Conservation (phyloP, 2,113 vertebrate genomes). For the Psittacus erithacus region DNA sequence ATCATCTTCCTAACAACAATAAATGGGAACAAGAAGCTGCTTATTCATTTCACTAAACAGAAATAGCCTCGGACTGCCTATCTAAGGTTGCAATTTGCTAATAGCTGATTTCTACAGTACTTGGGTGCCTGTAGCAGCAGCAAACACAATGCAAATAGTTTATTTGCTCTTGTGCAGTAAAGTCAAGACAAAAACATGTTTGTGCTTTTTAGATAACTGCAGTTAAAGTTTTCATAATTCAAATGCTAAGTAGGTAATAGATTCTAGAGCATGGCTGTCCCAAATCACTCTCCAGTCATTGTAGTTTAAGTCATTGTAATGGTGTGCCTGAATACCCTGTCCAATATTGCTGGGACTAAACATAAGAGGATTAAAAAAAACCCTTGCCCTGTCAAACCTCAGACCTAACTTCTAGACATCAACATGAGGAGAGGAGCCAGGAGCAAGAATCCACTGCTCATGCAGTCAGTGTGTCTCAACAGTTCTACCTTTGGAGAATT, state of each 20-base stretch:
- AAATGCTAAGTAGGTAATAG: not conserved
- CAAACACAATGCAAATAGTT: not conserved
- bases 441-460: not conserved
- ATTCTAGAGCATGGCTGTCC: not conserved
- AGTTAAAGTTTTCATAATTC: not conserved
- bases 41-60: not conserved
- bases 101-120: not conserved
- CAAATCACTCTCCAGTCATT: not conserved
- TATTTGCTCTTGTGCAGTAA: not conserved
- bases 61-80: not conserved
- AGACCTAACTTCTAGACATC: not conserved
- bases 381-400: not conserved
- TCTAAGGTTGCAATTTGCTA: not conserved
- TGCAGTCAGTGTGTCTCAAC: not conserved
- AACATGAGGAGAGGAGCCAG: not conserved
- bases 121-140: not conserved
- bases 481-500: not conserved
- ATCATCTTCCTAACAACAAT: conserved; percentile 75
- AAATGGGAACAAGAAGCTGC: not conserved
- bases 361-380: not conserved
- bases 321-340: not conserved
- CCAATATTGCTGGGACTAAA: not conserved
- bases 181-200: not conserved
- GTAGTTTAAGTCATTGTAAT: rapidly evolving
- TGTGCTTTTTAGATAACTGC: not conserved